Percentiles rank a stretch among this genome's conserved stretches.
phyloP scores from a whole-genome alignment of 2,888 invertebrate genomes.

The Hirtodrosophila duncani region DNA sequence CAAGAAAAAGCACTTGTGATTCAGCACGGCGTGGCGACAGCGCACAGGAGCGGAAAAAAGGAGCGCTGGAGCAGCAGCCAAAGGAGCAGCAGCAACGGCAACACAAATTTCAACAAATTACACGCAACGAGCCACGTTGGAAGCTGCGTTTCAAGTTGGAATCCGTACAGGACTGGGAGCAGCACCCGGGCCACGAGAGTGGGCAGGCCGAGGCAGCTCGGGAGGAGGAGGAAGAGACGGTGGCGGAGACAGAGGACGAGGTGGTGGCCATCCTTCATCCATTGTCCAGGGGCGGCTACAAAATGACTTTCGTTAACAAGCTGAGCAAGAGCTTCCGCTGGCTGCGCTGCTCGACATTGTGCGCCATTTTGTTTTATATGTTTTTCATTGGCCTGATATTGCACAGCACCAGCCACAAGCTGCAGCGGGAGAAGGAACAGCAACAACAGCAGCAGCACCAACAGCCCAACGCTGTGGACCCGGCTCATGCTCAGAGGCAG shows the following conservation, averaged over 20 bases:
- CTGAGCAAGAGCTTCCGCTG: conserved; percentile 75
- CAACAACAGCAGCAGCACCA: conserved; percentile 33
- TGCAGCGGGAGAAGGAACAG: conserved; percentile 57
- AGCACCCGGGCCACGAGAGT: conserved; percentile 22
- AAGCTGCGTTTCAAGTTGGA: conserved; percentile 36
- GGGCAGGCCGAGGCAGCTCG: conserved; percentile 33
- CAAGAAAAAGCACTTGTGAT: conserved; percentile 30
- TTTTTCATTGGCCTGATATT: conserved; percentile 80
- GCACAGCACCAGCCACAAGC: conserved; percentile 78
- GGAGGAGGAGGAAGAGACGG: conserved; percentile 21
- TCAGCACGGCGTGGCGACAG: conserved; percentile 26
- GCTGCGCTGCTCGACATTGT: conserved; percentile 80
- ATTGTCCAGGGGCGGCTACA: conserved; percentile 39
- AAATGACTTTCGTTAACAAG: conserved; percentile 75
- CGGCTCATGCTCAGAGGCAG: conserved; percentile 9
- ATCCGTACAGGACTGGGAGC: too few relatives aligned
- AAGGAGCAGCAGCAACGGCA: conserved; percentile 29
- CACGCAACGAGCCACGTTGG: conserved; percentile 49
- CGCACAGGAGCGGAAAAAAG: background rate
- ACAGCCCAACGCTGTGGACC: conserved; percentile 15
- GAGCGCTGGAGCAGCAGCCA: conserved; percentile 7
- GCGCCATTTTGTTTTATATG: conserved; percentile 80
- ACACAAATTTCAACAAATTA: conserved; percentile 49
- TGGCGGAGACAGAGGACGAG: conserved; percentile 15
- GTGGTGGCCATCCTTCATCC: conserved; percentile 27